Evolutionary conservation across 1,140 invertebrate genomes (phyloP), one percentile per base, ranked within the genome.

Genomic region (Ptiloglossa arizonensis): DNA sequence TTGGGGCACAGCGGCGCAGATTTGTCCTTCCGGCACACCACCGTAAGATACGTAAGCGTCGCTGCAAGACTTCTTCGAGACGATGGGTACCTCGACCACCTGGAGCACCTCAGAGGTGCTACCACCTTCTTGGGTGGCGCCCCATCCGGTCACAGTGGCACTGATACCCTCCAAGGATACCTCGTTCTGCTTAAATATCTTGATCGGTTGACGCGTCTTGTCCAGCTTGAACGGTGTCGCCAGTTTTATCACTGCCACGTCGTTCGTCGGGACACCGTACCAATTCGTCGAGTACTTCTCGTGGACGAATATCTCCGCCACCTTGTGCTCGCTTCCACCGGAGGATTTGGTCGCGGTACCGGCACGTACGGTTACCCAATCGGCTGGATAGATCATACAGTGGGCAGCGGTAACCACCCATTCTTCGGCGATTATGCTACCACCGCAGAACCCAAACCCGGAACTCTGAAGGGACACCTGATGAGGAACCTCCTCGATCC

Each of bases 1-100:
- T 54, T 94, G 90, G 0, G 90, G 89, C 73, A 94, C 93, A 8
- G 95, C 96, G 41, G 96, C 96, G 89, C 96, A 97, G 32, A 97
- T 90, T 94, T 96, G 96, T n/a, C 94, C 94, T 8, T 93, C 89
- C 1, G 95, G 94, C 19, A 97, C 93, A 1, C 89, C 87, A 5
- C 87, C 90, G 57, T 86, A 90, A 0, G 35, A 38, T 29, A 41
- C 13, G 71, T 93, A 94, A 0, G 75, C 75, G 0, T 50, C 19
- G 75, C 54, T 27, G 81, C 93, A 94, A 3, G 73, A 27, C 0
- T 56, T 63, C 59, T 91, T 90, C 19, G 86, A 87, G 0, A 93
- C 84, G 24, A 92, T 90, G 0, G 93, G 93, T 2, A 94, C 89
- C 1, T 72, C 70, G 3, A 92, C 92, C 0, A 80, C 89, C 2